Evolutionary conservation across 1,140 invertebrate genomes (phyloP), one percentile per base, ranked within the genome.

Genomic region (Lordiphosa stackelbergi): DNA sequence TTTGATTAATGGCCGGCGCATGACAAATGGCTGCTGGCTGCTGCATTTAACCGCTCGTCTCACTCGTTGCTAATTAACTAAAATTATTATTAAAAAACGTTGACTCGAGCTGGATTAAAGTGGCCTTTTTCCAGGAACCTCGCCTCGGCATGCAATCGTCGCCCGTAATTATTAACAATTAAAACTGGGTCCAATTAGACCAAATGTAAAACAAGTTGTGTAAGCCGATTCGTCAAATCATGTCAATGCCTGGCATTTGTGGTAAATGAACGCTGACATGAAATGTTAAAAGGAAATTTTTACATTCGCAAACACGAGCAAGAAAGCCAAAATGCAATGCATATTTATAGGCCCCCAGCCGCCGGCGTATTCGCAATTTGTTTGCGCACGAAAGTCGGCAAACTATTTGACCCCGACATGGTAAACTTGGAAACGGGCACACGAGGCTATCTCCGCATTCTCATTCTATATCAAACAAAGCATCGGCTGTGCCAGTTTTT

Each of bases 331-430:
- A 68, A 38, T 70, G 42, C 55, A 54, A 55, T 71, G 68, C 73
- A 71, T 74, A 70, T 74, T 75, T 66, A 57, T 62, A 66, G 62
- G 55, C 56, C 38, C 43, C 53, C 49, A 13, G 60, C 55, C 24
- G 16, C 36, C 19, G 47, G 36, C 46, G 42, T 46, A 54, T 40
- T 60, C 57, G 66, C 70, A 79, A 81, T 79, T 81, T 65, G 62
- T 79, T 63, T 58, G 68, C 56, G 65, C 75, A 79, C 75, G 75
- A 71, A 79, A 64, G 53, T 75, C 63, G 71, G 62, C 59, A 62
- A 66, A 58, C 69, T 59, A 66, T 81, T 74, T 77, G 77, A 83
- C 77, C 77, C 77, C 77, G 77, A 81, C 77, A 81, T 83, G 77
- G 72, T 81, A 81, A 81, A 81, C 77, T 81, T 81, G 75, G 68